A percentile compares a stretch with the other conserved stretches of the same genome.
Evolutionary conservation across 2,888 invertebrate species (phyloP).

Genomic region (Trissolcus brochymenae): DNA sequence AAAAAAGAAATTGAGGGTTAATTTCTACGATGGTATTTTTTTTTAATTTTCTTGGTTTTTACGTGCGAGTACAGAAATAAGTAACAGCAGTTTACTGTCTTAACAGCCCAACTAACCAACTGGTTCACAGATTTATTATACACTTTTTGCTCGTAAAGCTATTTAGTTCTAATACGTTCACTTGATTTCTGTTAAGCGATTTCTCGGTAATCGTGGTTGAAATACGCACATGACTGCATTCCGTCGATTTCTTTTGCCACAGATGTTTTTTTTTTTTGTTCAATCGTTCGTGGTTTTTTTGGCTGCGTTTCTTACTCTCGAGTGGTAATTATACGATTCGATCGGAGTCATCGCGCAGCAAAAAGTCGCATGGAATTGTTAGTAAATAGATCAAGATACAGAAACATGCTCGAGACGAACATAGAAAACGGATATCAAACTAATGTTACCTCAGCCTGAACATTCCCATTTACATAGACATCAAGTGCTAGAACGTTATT

Average conservation of each 20-base stretch:
- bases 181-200: conserved; percentile 39
- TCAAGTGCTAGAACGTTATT: conserved; percentile 33
- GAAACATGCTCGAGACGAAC: conserved; percentile 7
- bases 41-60: too few species aligned
- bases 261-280: too few species aligned
- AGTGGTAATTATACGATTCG: conserved; percentile 70
- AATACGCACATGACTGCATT: conserved; percentile 38
- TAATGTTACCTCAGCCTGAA: conserved; percentile 5
- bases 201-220: conserved; percentile 37
- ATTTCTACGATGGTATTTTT: too few species aligned
- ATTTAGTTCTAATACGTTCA: conserved; percentile 32
- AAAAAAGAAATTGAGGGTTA: too few species aligned
- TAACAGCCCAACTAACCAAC: neutral
- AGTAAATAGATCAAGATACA: neutral
- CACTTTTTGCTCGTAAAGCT: neutral
- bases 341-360: conserved; percentile 1
- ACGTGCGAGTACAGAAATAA: too few species aligned
- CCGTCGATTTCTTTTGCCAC: conserved; percentile 28
- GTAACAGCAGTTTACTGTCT: too few species aligned
- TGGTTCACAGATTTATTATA: conserved; percentile 8
- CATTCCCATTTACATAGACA: conserved; percentile 29
- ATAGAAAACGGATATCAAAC: too few species aligned
- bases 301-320: conserved; percentile 61
- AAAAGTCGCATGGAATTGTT: conserved; percentile 5
- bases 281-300: conserved; percentile 66